Conservation (phyloP, 2,113 vertebrate species). For the Pelecanus crispus region DNA sequence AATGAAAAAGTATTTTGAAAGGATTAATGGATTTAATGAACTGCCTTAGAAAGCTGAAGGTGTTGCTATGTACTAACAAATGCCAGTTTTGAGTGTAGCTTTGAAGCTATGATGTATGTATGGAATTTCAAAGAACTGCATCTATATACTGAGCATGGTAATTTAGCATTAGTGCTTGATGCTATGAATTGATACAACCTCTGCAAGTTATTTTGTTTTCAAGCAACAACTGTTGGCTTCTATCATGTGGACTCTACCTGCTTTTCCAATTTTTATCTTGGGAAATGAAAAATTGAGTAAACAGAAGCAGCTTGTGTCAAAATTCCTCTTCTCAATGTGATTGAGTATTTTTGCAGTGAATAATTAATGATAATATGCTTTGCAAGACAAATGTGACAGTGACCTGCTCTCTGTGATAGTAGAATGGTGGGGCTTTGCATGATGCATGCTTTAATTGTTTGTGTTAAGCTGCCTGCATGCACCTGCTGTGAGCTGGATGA, state of each 20-base stretch:
- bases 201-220: background rate
- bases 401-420: slow-evolving; percentile 73
- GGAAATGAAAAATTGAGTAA: background rate
- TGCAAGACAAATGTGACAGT: slow-evolving; percentile 65
- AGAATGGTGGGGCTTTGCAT: slow-evolving; percentile 74
- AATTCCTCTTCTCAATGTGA: background rate
- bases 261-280: background rate
- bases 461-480: background rate
- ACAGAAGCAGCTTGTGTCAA: background rate
- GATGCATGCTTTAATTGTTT: background rate
- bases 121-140: slow-evolving; percentile 24
- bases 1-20: background rate
- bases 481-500: background rate
- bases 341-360: slow-evolving; percentile 36
- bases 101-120: slow-evolving; percentile 20
- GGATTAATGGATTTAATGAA: slow-evolving; percentile 48
- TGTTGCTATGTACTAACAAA: slow-evolving; percentile 28
- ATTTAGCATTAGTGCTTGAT: background rate
- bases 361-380: slow-evolving; percentile 62
- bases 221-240: background rate
- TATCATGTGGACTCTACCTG: background rate
- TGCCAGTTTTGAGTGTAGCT: background rate
- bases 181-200: background rate
- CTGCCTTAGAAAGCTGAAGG: slow-evolving; percentile 21
- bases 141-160: slow-evolving; percentile 5